These are phyloP conservation scores for Pseudobourletiella spinata DNA, from an alignment of 1,140 invertebrate species.

Conservation along the genomic window DNA sequence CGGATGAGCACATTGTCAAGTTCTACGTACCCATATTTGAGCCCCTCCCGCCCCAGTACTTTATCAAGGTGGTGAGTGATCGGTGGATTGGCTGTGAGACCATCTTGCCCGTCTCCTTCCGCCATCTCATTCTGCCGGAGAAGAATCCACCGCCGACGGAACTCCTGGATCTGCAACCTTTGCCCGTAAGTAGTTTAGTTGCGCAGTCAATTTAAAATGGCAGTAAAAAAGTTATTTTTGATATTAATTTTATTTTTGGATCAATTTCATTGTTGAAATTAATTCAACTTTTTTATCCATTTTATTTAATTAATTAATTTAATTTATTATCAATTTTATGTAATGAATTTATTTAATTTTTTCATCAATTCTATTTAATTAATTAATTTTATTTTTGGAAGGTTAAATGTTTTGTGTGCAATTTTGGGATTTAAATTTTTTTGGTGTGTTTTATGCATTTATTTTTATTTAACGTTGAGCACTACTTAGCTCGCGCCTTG, in stretches of 20 bases:
- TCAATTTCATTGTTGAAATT: too few relatives aligned
- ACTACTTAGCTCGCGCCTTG: too few relatives aligned
- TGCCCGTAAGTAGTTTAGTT: slow-evolving; percentile 56
- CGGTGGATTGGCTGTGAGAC: slow-evolving; percentile 90
- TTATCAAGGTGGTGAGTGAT: slow-evolving; percentile 55
- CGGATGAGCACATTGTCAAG: slow-evolving; percentile 92
- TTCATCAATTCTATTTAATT: too few relatives aligned
- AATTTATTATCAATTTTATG: too few relatives aligned
- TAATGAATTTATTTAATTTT: too few relatives aligned
- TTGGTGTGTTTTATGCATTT: too few relatives aligned
- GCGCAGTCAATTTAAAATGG: background rate
- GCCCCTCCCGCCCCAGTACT: slow-evolving; percentile 96
- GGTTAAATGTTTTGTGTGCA: too few relatives aligned
- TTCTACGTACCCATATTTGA: slow-evolving; percentile 99
- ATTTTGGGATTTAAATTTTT: too few relatives aligned
- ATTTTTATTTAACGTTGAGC: too few relatives aligned
- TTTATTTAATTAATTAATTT: too few relatives aligned
- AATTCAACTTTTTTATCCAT: too few relatives aligned
- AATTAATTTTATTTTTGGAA: too few relatives aligned
- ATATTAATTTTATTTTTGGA: slow-evolving; percentile 8
- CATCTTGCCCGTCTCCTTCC: slow-evolving; percentile 92
- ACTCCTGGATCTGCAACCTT: slow-evolving; percentile 90
- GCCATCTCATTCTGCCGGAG: slow-evolving; percentile 94
- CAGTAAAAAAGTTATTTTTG: background rate
- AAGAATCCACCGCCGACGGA: slow-evolving; percentile 98